Conservation (phyloP, 2,888 invertebrate genomes). For the Macrophya alboannulata region DNA sequence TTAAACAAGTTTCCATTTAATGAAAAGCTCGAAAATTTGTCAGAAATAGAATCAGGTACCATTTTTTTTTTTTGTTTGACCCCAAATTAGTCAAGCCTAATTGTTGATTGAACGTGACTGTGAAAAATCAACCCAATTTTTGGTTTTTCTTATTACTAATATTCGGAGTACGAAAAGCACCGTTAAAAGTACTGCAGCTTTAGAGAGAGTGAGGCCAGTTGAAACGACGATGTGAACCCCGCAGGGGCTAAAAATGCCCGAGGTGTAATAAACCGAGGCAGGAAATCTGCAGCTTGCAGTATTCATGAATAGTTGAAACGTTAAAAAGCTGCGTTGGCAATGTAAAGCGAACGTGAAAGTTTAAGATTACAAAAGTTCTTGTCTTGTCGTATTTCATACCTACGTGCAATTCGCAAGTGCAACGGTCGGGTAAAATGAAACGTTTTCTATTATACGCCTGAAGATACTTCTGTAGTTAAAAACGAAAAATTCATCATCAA, state of each 20-base stretch:
- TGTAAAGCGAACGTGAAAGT: constrained; percentile 25
- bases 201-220: not conserved
- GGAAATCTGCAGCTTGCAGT: constrained; percentile 30
- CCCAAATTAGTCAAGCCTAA: not conserved
- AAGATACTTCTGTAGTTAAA: not conserved
- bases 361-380: constrained; percentile 48
- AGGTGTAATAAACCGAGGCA: constrained; percentile 3
- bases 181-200: not conserved
- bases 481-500: not conserved
- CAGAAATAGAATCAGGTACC: not conserved
- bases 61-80: not conserved
- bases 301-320: constrained; percentile 40
- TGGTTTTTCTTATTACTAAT: not conserved
- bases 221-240: not conserved
- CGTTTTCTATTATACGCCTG: not conserved
- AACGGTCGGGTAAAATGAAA: not conserved
- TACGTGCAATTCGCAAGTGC: not conserved
- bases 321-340: constrained; percentile 36
- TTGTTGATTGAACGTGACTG: not conserved
- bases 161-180: not conserved
- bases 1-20: not conserved
- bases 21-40: not conserved
- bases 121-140: not conserved
- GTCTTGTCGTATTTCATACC: constrained; percentile 13
- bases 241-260: constrained; percentile 9